phyloP scores from a whole-genome alignment of 1,140 invertebrate genomes.

The Drosophila pachea region DNA sequence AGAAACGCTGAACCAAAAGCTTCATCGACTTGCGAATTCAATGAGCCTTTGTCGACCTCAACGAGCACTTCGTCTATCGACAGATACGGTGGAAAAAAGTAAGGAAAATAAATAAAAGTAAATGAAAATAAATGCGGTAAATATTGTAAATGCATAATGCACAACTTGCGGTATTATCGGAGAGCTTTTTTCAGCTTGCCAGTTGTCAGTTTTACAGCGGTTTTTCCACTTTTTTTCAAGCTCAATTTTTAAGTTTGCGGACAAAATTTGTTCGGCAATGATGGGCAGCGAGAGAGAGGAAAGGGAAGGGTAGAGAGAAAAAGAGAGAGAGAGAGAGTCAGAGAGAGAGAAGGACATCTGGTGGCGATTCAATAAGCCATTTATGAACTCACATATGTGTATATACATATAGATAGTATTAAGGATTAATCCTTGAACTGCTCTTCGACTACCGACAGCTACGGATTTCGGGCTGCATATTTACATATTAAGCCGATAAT shows the following conservation, averaged over 20 bases:
- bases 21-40: slow-evolving; percentile 46
- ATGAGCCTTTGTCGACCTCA: slow-evolving; percentile 48
- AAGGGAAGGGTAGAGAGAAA: not conserved
- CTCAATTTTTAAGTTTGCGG: slow-evolving; percentile 15
- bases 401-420: too few species aligned
- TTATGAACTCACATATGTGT: too few species aligned
- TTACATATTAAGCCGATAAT: too few species aligned
- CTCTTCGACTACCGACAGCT: too few species aligned
- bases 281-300: not conserved
- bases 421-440: too few species aligned
- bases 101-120: slow-evolving; percentile 37
- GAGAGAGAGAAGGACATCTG: not conserved
- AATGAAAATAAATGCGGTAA: slow-evolving; percentile 56
- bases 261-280: slow-evolving; percentile 3
- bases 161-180: slow-evolving; percentile 50
- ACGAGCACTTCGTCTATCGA: slow-evolving; percentile 29
- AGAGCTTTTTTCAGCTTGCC: slow-evolving; percentile 48
- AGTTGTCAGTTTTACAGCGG: slow-evolving; percentile 24
- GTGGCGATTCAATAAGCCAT: too few species aligned
- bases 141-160: slow-evolving; percentile 35
- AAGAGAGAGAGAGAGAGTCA: not conserved
- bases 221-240: not conserved
- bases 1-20: slow-evolving; percentile 32
- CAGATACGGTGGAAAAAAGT: not conserved
- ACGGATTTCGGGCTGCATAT: too few species aligned